Base-by-base conservation (phyloP, 2,113 vertebrate species). In the Shinisaurus crocodilurus region DNA sequence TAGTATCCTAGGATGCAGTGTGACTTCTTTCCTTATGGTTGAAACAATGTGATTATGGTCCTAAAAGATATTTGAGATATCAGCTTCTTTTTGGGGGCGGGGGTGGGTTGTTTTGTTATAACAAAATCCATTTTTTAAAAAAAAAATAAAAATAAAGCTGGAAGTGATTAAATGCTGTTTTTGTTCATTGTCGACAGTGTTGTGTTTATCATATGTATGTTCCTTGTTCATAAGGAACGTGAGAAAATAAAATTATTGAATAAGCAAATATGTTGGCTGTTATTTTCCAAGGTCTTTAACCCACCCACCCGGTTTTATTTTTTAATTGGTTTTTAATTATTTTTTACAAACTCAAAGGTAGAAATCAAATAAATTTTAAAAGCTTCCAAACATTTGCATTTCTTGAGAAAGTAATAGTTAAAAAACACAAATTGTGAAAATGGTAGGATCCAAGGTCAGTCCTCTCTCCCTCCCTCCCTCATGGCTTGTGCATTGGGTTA, bases 161-260 rank as follows among this genome's bases (percentile, higher is more conserved):
- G 95, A 96, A 96, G 96, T 96, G 94, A 97, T 97, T 91, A 97
- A 95, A 96, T 97, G 94, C 96, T 96, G 95, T 96, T 96, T 82
- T 94, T 93, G 93, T 96, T 96, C 93, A 94, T 95, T 97, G 97
- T 97, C 96, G 95, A 95, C 96, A 96, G 96, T 98, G 97, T 94
- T 96, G 96, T 98, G 95, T 96, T 96, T 97, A 97, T 97, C 97
- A 97, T 97, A 96, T 97, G 96, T 97, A 94, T 94, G 95, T 96
- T 97, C 96, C 96, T 96, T 95, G 96, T 96, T 96, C 94, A 91
- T 94, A 97, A 95, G 97, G 96, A 97, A 94, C 96, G 93, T 93
- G 94, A 96, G 94, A 95, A 96, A 97, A 97, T 97, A 97, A 97
- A 97, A 94, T 89, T 95, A 96, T 93, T 96, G 94, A 96, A 96